Evolutionary conservation across 1,140 invertebrate species (phyloP).

Genomic region (Coelopa frigida): DNA sequence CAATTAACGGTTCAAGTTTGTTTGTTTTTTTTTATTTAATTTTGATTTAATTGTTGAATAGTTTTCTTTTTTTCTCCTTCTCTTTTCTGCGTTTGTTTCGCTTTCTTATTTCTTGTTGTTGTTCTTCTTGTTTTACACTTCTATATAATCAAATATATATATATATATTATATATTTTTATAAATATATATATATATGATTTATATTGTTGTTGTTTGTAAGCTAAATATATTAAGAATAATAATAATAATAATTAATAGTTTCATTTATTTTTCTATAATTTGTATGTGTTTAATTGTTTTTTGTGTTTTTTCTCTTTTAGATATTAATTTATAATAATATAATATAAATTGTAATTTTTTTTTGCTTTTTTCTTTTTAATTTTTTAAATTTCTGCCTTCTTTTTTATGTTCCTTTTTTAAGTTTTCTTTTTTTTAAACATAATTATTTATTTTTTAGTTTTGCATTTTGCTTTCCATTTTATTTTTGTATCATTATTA

Average conservation of each 20-base stretch:
- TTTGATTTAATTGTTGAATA: too few species aligned
- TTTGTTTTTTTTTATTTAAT: too few species aligned
- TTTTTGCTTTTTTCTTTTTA: constrained; percentile 2
- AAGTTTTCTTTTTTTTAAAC: constrained; percentile 3
- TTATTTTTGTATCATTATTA: background rate
- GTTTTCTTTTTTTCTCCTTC: too few species aligned
- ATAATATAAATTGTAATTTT: background rate
- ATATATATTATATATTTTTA: background rate
- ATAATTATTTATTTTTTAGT: background rate
- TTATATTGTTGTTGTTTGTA: constrained; percentile 3
- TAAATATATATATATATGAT: background rate
- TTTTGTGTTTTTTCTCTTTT: constrained; percentile 5
- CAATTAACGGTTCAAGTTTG: too few species aligned
- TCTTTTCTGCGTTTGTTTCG: too few species aligned
- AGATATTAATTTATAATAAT: background rate
- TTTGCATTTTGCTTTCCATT: background rate
- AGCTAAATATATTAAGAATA: constrained; percentile 10
- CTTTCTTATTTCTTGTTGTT: too few species aligned
- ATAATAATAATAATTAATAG: constrained; percentile 4
- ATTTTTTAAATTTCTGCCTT: constrained; percentile 2
- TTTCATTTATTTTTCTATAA: background rate
- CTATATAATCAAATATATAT: too few species aligned
- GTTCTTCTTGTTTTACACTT: too few species aligned
- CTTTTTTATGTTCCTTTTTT: constrained; percentile 6
- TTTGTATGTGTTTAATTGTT: background rate